Conservation (phyloP, 2,888 invertebrate genomes). For the Hyalella azteca region DNA sequence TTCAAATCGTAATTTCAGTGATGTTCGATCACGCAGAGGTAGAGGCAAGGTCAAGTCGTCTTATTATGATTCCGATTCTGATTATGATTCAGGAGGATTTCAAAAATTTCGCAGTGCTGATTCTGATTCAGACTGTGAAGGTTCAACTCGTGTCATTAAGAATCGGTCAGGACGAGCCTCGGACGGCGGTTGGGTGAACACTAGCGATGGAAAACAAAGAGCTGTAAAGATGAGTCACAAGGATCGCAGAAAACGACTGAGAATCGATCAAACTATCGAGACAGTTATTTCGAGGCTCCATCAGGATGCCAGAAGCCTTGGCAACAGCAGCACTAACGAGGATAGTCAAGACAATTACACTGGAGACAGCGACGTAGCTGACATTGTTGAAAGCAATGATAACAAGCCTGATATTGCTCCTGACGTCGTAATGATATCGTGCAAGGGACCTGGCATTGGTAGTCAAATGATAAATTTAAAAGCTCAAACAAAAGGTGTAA, state of each 20-base stretch:
- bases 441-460: background rate
- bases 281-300: slow-evolving; percentile 1
- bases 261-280: slow-evolving; percentile 48
- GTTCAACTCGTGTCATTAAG: slow-evolving; percentile 38
- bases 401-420: background rate
- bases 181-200: slow-evolving; percentile 35
- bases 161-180: slow-evolving; percentile 1
- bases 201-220: slow-evolving; percentile 50
- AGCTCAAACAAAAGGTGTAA: background rate
- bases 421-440: background rate
- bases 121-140: slow-evolving; percentile 49
- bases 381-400: background rate
- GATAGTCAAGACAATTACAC: slow-evolving; percentile 4
- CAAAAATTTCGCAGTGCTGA: slow-evolving; percentile 27
- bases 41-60: slow-evolving; percentile 21
- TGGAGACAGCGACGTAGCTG: slow-evolving; percentile 2
- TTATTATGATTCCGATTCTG: slow-evolving; percentile 56
- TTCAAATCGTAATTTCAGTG: slow-evolving; percentile 18
- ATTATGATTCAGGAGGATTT: slow-evolving; percentile 39
- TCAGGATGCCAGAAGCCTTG: background rate
- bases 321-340: slow-evolving; percentile 13
- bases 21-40: slow-evolving; percentile 6
- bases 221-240: slow-evolving; percentile 51
- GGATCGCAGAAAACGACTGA: slow-evolving; percentile 53
- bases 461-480: background rate